Evolutionary conservation across 1,140 invertebrate species (phyloP), one percentile per base, ranked within the genome.

Genomic region (Drosophila trapezifrons): DNA sequence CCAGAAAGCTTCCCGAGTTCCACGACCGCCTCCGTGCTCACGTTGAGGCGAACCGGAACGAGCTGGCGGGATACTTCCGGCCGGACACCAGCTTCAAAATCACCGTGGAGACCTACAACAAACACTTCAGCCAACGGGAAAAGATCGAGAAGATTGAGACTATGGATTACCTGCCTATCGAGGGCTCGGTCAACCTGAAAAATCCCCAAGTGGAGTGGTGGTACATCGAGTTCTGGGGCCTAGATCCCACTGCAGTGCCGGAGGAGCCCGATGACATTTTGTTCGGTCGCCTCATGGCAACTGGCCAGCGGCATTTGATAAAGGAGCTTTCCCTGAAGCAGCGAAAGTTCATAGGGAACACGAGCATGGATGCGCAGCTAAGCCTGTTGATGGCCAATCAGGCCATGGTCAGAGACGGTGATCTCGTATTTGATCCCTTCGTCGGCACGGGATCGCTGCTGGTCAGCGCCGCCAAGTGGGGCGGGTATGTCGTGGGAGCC

Each of bases 271-370:
- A 95, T 90, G 93, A 96, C 70, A 91, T 97, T 25, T 96, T 97
- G 91, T 98, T 98, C 93, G 97, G 97, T 27, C 93, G 95, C 94
- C 96, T 95, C 95, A 97, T 89, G 94, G 94, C 94, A 35, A 95
- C 96, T 93, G 97, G 98, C 3, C 95, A 97, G 91, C 93, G 98
- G 65, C 94, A 96, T 72, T 92, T 96, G 22, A 96, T 98, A 37
- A 93, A 95, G 71, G 94, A 95, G 62, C 94, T 97, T 49, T 97
- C 97, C 1, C 90, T 99, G 25, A 98, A 98, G 93, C 96, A 94
- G 29, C 94, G 98, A 20, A 97, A 97, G 93, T 99, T 98, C 91
- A 99, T 99, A 90, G 98, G 98, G 7, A 99, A 99, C 90, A 99
- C 98, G 0, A 98, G 96, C 82, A 99, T 99, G 98, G 98, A 99